Evolutionary conservation across 2,797 vertebrate species (phyloP).

Genomic region (Tachyglossus aculeatus): DNA sequence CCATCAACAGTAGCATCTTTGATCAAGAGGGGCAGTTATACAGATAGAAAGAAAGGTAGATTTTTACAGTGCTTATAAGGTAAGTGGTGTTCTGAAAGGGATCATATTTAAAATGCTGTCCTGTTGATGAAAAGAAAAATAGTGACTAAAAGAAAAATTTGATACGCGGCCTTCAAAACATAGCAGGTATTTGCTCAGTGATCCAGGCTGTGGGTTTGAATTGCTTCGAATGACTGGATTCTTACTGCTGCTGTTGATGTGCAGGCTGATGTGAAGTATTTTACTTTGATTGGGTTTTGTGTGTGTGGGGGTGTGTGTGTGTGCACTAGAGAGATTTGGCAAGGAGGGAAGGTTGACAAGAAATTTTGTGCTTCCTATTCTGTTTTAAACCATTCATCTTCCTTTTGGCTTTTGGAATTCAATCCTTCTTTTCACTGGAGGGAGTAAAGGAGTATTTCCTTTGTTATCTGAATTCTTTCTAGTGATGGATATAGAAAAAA

Average conservation of each 20-base stretch:
- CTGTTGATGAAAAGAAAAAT: background rate
- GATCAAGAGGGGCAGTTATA: no score
- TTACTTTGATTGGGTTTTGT: no score
- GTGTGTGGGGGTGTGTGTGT: no score
- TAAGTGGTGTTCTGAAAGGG: no score
- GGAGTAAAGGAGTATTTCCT: constrained; percentile 30
- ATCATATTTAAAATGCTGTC: background rate
- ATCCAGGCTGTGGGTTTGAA: background rate
- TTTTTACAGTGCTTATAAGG: no score
- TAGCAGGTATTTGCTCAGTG: background rate
- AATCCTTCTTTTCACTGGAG: background rate
- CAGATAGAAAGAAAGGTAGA: no score
- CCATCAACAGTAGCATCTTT: no score
- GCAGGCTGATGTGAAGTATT: accelerated
- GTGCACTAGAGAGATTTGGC: no score
- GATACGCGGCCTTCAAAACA: background rate
- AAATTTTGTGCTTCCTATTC: no score
- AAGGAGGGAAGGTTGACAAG: no score
- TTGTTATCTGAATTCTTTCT: constrained; percentile 50
- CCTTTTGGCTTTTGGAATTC: background rate
- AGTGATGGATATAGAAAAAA: constrained; percentile 53
- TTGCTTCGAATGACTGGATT: background rate
- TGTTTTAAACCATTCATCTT: background rate
- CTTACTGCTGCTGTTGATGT: background rate
- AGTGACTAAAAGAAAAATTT: background rate